Percentiles rank a stretch among this genome's conserved stretches.
phyloP scores from a whole-genome alignment of 1,140 invertebrate genomes.

The Leptinotarsa undecemlineata region DNA sequence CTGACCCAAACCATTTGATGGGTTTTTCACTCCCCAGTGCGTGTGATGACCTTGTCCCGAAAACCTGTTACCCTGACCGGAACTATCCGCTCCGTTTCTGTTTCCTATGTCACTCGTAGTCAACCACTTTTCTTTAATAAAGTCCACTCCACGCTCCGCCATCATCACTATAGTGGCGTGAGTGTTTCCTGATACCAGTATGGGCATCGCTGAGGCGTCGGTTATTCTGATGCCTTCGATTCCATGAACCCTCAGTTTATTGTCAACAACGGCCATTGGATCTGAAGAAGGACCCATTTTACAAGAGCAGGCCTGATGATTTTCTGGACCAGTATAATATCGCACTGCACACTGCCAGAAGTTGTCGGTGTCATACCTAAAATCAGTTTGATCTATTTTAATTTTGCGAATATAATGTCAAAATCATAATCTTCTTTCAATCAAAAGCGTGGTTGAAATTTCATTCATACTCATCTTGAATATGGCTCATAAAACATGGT shows the following conservation, averaged over 20 bases:
- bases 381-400: constrained; percentile 44
- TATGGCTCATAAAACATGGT: no score
- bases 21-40: no score
- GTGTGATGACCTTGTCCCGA: not conserved
- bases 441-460: no score
- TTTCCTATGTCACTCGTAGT: constrained; percentile 8
- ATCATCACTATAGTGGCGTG: constrained; percentile 84
- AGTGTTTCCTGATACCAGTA: constrained; percentile 76
- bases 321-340: constrained; percentile 77
- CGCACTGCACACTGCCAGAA: constrained; percentile 82
- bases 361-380: constrained; percentile 72
- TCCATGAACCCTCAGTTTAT: constrained; percentile 70
- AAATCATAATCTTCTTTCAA: no score
- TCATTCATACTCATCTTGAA: no score
- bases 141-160: constrained; percentile 77
- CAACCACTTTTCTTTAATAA: constrained; percentile 69
- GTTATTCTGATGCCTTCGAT: constrained; percentile 72
- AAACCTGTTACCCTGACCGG: not conserved
- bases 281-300: constrained; percentile 76
- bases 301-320: constrained; percentile 83
- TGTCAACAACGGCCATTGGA: constrained; percentile 71
- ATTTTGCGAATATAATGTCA: no score
- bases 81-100: not conserved
- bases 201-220: constrained; percentile 81
- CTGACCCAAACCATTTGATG: no score